phyloP scores from a whole-genome alignment of 2,113 vertebrate species.

The Rissa tridactyla region DNA sequence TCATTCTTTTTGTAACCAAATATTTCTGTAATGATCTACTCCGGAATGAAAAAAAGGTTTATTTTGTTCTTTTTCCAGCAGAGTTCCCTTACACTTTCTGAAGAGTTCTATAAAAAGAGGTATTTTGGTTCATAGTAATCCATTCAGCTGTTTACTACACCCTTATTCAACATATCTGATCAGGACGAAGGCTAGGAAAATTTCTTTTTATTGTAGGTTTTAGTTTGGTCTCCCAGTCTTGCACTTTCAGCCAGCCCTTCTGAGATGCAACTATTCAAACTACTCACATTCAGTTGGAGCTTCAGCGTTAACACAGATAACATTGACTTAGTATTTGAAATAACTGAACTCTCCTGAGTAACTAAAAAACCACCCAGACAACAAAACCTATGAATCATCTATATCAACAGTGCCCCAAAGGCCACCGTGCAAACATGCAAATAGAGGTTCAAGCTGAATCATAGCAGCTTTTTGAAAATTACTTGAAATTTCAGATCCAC shows the following conservation, averaged over 20 bases:
- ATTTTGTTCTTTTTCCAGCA: not conserved
- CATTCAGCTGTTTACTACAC: not conserved
- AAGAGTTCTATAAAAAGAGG: not conserved
- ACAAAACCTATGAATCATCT: not conserved
- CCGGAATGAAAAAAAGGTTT: not conserved
- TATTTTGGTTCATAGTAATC: not conserved
- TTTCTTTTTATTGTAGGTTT: not conserved
- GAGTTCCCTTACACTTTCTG: not conserved
- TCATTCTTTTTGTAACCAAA: not conserved
- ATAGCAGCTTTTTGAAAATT: not conserved
- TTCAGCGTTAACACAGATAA: not conserved
- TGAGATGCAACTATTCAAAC: not conserved
- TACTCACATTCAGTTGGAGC: not conserved
- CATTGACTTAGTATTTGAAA: not conserved
- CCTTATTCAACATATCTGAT: not conserved
- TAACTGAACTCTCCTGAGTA: not conserved
- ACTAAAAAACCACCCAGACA: not conserved
- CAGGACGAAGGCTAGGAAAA: not conserved
- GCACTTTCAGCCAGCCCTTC: not conserved
- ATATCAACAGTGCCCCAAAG: not conserved
- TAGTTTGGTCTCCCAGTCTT: not conserved
- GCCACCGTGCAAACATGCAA: not conserved
- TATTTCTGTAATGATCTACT: not conserved
- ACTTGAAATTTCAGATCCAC: not conserved
- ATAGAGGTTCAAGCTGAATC: not conserved